Percentiles rank a stretch among this genome's conserved stretches.
Conservation (phyloP, 2,113 vertebrate genomes). For the Serilophus lunatus region DNA sequence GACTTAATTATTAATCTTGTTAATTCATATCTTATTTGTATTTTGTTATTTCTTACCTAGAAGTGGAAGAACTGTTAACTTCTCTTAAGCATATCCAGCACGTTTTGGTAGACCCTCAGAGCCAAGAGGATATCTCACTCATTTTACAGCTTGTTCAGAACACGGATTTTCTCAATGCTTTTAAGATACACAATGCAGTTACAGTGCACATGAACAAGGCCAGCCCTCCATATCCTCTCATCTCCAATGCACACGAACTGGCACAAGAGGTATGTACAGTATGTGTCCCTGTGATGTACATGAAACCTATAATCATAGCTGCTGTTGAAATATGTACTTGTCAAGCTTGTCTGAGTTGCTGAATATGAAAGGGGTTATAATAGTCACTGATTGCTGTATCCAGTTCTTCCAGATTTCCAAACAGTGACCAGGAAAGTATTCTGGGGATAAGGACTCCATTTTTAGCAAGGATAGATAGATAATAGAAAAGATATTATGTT, state of each 20-base stretch:
- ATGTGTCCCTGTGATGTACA: not conserved
- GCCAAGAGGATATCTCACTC: conserved; percentile 88
- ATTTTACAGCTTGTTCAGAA: conserved; percentile 86
- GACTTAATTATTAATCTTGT: not conserved
- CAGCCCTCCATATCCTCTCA: conserved; percentile 86
- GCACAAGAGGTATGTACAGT: conserved; percentile 88
- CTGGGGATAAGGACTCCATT: not conserved
- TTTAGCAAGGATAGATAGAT: not conserved
- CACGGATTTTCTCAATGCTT: conserved; percentile 89
- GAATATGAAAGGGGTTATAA: not conserved
- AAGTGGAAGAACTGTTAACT: conserved; percentile 85
- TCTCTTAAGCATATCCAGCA: conserved; percentile 86
- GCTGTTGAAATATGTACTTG: not conserved
- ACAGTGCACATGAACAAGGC: conserved; percentile 84
- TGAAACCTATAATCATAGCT: conserved; percentile 33
- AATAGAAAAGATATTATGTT: not conserved
- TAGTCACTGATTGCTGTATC: not conserved
- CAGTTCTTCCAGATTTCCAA: not conserved
- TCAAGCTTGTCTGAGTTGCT: conserved; percentile 4
- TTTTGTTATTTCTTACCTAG: conserved; percentile 73
- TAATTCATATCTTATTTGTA: conserved; percentile 31
- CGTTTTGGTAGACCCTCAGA: conserved; percentile 86
- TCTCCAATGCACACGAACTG: conserved; percentile 85
- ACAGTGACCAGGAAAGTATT: not conserved
- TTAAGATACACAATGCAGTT: conserved; percentile 86